These are phyloP conservation scores for Chrosomus eos DNA, from an alignment of 2,797 vertebrate species.

Conservation along the genomic window DNA sequence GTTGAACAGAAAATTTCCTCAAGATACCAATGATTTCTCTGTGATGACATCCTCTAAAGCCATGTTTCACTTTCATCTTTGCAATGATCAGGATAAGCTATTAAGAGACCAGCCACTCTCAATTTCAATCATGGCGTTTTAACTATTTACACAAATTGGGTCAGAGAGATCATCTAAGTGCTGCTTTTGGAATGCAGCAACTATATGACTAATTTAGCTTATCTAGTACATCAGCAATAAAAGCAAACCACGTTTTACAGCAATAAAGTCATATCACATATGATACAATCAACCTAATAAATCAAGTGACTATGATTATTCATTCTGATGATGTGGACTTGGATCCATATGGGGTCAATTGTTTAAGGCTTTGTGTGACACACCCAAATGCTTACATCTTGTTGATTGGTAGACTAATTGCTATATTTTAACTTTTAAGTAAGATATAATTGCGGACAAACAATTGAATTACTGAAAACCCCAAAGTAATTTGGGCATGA, in stretches of 20 bases:
- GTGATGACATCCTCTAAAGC: neutral
- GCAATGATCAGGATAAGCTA: neutral
- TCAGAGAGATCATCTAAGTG: neutral
- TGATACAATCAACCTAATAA: neutral
- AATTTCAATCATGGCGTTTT: neutral
- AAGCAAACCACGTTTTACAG: neutral
- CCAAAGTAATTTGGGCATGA: neutral
- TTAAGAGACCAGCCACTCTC: neutral
- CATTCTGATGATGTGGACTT: slow-evolving; percentile 26
- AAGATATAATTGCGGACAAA: neutral
- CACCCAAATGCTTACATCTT: neutral
- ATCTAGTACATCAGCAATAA: neutral
- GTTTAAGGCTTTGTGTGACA: neutral
- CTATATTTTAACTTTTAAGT: neutral
- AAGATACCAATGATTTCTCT: neutral
- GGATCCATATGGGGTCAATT: neutral
- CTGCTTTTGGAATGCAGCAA: neutral
- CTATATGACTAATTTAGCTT: neutral
- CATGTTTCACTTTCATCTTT: neutral
- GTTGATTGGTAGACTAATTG: neutral
- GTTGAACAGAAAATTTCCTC: neutral
- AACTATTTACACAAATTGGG: neutral
- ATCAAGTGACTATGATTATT: neutral
- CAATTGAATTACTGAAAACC: neutral
- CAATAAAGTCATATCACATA: neutral